Conservation (phyloP, 2,888 invertebrate species). For the Leptinotarsa peninsularis region DNA sequence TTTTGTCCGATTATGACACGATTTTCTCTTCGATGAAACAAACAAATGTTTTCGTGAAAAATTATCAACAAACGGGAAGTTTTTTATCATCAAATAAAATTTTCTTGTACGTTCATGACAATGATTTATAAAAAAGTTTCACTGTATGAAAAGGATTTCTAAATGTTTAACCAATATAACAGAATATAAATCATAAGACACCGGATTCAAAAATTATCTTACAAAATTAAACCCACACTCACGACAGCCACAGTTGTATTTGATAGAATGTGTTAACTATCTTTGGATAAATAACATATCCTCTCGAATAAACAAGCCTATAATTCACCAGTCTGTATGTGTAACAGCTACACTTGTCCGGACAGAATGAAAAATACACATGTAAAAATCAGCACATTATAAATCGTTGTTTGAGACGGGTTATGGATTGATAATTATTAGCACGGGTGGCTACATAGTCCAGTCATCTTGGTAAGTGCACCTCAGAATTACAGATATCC, state of each 20-base stretch:
- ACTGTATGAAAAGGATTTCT: neutral
- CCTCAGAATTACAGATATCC: too few relatives aligned
- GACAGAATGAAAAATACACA: slow-evolving; percentile 39
- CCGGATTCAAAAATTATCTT: neutral
- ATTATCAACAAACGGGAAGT: too few relatives aligned
- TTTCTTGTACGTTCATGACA: neutral
- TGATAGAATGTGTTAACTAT: slow-evolving; percentile 11
- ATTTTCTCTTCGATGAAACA: too few relatives aligned
- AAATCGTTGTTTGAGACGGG: slow-evolving; percentile 42
- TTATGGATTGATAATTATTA: slow-evolving; percentile 33
- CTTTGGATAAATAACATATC: slow-evolving; percentile 30
- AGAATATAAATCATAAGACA: neutral
- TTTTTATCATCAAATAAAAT: neutral
- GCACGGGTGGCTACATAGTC: neutral
- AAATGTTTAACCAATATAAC: neutral
- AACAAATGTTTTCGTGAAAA: too few relatives aligned
- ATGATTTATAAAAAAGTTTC: neutral
- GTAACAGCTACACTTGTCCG: slow-evolving; percentile 33
- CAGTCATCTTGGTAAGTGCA: too few relatives aligned
- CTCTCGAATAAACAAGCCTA: slow-evolving; percentile 24
- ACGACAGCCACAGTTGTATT: neutral
- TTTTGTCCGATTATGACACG: too few relatives aligned
- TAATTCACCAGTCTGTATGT: slow-evolving; percentile 31
- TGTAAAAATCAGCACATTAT: slow-evolving; percentile 49
- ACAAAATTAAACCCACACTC: slow-evolving; percentile 3